phyloP scores from a whole-genome alignment of 35 echinoderm and acorn worm species.

The Chiridota heheva region DNA sequence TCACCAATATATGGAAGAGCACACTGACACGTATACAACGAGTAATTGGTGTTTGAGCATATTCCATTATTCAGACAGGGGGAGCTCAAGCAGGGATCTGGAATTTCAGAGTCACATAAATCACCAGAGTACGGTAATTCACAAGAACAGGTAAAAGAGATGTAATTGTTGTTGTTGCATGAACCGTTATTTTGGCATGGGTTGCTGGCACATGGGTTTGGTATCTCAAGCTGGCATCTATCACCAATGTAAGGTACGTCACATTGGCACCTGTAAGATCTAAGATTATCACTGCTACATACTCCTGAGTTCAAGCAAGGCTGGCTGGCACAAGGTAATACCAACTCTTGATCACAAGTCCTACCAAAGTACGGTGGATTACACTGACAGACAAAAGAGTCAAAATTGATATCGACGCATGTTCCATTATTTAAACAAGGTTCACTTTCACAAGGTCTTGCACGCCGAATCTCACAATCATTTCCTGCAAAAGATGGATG shows the following conservation, averaged over 20 bases:
- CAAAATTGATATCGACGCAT: constrained; percentile 47
- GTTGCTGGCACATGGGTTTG: constrained; percentile 46
- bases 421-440: constrained; percentile 67
- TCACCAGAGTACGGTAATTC: constrained; percentile 19
- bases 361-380: constrained; percentile 39
- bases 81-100: constrained; percentile 52
- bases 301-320: constrained; percentile 52
- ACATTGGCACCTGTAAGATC: constrained; percentile 46
- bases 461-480: constrained; percentile 38
- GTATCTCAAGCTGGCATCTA: constrained; percentile 13
- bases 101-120: constrained; percentile 32
- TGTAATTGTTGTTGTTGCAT: constrained; percentile 8
- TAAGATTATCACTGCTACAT: constrained; percentile 1
- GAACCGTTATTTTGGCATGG: constrained; percentile 53
- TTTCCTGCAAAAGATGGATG: constrained; percentile 27
- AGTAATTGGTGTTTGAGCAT: constrained; percentile 26
- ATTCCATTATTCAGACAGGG: constrained; percentile 53
- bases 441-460: constrained; percentile 57
- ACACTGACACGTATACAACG: constrained; percentile 54
- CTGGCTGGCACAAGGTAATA: constrained; percentile 44
- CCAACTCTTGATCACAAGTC: constrained; percentile 5
- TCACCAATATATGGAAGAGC: constrained; percentile 26
- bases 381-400: constrained; percentile 59
- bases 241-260: constrained; percentile 38
- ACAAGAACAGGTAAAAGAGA: constrained; percentile 34